These are phyloP conservation scores for Zeuzera pyrina DNA, from an alignment of 2,888 invertebrate species.

Conservation along the genomic window DNA sequence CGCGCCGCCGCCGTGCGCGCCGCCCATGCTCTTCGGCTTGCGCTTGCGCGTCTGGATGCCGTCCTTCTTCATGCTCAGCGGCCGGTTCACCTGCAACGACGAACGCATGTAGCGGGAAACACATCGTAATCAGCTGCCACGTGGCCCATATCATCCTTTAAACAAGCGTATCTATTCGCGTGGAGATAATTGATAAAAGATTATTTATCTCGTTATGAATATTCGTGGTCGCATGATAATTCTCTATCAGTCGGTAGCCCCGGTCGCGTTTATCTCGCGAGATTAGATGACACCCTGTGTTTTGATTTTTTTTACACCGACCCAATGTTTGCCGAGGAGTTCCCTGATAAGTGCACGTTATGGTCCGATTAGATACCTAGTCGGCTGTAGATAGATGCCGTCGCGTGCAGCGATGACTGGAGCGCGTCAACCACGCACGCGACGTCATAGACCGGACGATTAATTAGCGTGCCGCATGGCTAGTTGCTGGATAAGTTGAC, in stretches of 20 bases:
- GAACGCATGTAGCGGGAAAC: constrained; percentile 36
- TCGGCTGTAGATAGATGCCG: no score
- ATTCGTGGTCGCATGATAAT: constrained; percentile 68
- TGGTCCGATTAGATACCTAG: constrained; percentile 57
- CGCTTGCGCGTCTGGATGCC: constrained; percentile 98
- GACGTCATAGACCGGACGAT: no score
- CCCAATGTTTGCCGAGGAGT: constrained; percentile 71
- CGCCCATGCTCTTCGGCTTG: constrained; percentile 83
- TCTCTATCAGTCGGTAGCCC: constrained; percentile 72
- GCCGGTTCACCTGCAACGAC: constrained; percentile 88
- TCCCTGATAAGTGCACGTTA: constrained; percentile 61
- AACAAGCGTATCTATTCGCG: constrained; percentile 65
- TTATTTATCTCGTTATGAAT: constrained; percentile 73
- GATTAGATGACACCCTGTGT: constrained; percentile 72
- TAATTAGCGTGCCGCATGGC: no score
- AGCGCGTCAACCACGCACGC: no score
- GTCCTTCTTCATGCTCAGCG: constrained; percentile 98
- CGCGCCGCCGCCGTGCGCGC: constrained; percentile 37
- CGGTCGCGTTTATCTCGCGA: constrained; percentile 65
- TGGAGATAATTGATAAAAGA: constrained; percentile 72
- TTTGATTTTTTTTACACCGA: constrained; percentile 64
- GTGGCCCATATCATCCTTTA: constrained; percentile 60
- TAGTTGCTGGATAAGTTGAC: no score
- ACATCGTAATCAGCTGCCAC: constrained; percentile 54
- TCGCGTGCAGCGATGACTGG: no score